Evolutionary conservation across 2,113 vertebrate species (phyloP).

Genomic region (Greenwoodochromis staneri): DNA sequence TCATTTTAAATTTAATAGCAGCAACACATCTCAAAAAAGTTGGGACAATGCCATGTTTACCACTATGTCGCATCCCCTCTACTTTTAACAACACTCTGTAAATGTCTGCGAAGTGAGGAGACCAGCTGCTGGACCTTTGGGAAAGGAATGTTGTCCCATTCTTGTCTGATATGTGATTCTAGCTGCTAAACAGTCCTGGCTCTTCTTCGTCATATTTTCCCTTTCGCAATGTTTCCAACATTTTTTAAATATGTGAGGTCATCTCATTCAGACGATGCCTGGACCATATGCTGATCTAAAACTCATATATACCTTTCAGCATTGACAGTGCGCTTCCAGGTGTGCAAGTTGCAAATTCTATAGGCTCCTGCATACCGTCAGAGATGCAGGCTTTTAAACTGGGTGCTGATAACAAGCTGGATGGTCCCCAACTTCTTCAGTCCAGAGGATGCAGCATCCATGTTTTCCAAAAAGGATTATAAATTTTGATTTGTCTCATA

Average conservation of each 20-base stretch:
- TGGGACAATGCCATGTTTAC: neutral
- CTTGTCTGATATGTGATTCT: neutral
- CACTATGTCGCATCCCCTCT: neutral
- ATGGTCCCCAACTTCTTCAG: neutral
- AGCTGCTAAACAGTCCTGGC: neutral
- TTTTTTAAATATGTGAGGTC: neutral
- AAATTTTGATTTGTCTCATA: neutral
- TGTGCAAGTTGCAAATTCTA: neutral
- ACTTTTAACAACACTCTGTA: neutral
- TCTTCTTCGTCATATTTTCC: neutral
- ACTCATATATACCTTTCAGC: neutral
- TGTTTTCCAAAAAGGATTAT: neutral
- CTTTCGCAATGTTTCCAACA: fast-evolving
- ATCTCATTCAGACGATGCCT: neutral
- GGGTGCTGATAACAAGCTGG: neutral
- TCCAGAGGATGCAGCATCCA: neutral
- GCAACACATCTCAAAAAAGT: neutral
- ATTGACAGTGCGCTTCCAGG: neutral
- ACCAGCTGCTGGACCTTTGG: neutral
- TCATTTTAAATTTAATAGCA: neutral
- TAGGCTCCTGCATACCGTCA: neutral
- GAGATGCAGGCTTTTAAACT: neutral
- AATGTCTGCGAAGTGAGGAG: neutral
- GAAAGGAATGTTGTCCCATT: neutral
- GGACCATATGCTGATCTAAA: neutral